Percentiles rank a stretch among this genome's conserved stretches.
phyloP scores from a whole-genome alignment of 2,888 invertebrate genomes.

The Oligia latruncula region DNA sequence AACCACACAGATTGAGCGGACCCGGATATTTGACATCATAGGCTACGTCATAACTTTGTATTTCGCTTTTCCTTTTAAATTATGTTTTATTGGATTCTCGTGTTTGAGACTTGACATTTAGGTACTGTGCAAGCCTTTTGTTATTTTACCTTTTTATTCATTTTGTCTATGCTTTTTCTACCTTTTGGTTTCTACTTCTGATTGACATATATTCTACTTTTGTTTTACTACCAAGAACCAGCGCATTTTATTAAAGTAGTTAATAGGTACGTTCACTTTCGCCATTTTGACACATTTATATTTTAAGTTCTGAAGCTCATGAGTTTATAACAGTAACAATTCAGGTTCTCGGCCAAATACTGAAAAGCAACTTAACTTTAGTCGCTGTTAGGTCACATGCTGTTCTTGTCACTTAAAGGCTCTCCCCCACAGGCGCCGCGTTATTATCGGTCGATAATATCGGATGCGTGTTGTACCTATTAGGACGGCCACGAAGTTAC shows the following conservation, averaged over 20 bases:
- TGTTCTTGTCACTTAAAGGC: not conserved
- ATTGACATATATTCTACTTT: too few species aligned
- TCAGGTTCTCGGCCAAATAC: not conserved
- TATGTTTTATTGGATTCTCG: conserved; percentile 31
- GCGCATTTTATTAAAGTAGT: too few species aligned
- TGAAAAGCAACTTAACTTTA: not conserved
- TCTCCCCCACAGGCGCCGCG: not conserved
- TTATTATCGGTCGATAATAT: not conserved
- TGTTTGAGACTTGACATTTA: conserved; percentile 34
- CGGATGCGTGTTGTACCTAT: not conserved
- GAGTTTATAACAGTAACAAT: not conserved
- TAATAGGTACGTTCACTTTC: conserved; percentile 21
- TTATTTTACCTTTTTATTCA: too few species aligned
- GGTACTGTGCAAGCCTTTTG: too few species aligned
- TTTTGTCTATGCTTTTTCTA: too few species aligned
- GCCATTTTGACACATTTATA: conserved; percentile 21
- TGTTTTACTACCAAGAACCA: too few species aligned
- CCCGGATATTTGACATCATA: conserved; percentile 49
- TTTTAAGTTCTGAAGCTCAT: conserved; percentile 9
- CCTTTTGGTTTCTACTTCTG: too few species aligned
- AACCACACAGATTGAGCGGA: too few species aligned
- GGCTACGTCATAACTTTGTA: conserved; percentile 36
- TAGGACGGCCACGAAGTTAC: too few species aligned
- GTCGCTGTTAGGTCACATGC: not conserved
- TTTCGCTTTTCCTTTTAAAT: conserved; percentile 44